phyloP scores from a whole-genome alignment of 37 sponge, comb jelly and placozoan genomes.

The Amphimedon queenslandica region DNA sequence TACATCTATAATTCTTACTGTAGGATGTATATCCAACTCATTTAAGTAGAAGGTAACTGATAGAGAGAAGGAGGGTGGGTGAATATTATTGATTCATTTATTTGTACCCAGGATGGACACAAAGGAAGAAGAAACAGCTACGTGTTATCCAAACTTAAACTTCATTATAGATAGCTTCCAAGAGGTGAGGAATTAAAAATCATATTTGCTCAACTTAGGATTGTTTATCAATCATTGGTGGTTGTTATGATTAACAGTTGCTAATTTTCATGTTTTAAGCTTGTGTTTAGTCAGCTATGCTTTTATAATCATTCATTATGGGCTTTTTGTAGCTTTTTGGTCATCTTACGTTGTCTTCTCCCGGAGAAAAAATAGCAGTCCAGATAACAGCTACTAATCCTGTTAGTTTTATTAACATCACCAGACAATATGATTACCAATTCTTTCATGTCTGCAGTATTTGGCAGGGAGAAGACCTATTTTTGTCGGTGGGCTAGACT shows the following conservation, averaged over 20 bases:
- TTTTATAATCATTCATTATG: neutral
- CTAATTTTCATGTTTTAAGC: too few relatives aligned
- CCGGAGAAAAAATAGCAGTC: slow-evolving; percentile 45
- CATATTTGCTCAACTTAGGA: too few relatives aligned
- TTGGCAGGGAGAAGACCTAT: slow-evolving; percentile 9
- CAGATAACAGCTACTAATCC: slow-evolving; percentile 36
- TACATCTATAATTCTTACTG: too few relatives aligned
- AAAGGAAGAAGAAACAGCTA: slow-evolving; percentile 21
- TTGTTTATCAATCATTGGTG: too few relatives aligned
- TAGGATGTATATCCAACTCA: too few relatives aligned
- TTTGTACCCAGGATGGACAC: slow-evolving; percentile 63
- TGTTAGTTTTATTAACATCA: neutral
- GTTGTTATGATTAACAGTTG: too few relatives aligned
- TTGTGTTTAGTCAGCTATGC: neutral
- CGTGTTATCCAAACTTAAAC: slow-evolving; percentile 31
- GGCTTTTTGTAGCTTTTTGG: neutral
- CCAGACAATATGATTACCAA: neutral
- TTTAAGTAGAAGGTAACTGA: too few relatives aligned
- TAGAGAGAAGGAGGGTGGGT: too few relatives aligned
- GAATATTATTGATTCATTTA: too few relatives aligned
- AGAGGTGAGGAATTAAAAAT: slow-evolving; percentile 21
- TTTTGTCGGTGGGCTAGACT: slow-evolving; percentile 54
- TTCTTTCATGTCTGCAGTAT: neutral
- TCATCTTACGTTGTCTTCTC: neutral
- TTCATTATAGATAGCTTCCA: slow-evolving; percentile 54